These are phyloP conservation scores for Agelaius tricolor DNA, from an alignment of 2,113 vertebrate genomes.

Conservation along the genomic window DNA sequence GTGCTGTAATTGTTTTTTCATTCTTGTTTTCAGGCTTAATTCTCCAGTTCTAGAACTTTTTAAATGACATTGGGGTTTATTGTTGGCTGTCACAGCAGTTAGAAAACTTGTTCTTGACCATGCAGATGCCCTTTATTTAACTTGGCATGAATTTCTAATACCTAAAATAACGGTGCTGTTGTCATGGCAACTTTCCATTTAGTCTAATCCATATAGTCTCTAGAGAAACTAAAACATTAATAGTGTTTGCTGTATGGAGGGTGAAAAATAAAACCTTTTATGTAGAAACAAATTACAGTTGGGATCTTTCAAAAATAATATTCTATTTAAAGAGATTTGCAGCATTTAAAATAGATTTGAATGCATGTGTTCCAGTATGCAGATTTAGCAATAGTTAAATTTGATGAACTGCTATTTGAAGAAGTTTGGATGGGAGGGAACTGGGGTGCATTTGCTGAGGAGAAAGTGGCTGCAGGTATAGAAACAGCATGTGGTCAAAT, in stretches of 20 bases:
- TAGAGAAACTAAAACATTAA: conserved; percentile 74
- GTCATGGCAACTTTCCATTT: conserved; percentile 82
- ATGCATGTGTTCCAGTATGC: conserved; percentile 5
- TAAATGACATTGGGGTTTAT: conserved; percentile 52
- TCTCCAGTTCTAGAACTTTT: conserved; percentile 33
- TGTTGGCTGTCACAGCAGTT: conserved; percentile 59
- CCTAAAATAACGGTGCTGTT: conserved; percentile 78
- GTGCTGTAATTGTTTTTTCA: conserved; percentile 29
- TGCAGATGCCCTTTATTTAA: conserved; percentile 51
- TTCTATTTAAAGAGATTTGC: conserved; percentile 65
- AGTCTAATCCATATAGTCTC: conserved; percentile 69
- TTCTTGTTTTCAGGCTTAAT: conserved; percentile 45
- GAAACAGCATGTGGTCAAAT: not conserved
- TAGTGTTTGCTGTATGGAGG: conserved; percentile 74
- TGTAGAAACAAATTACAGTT: conserved; percentile 62
- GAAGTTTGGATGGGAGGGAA: not conserved
- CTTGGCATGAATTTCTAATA: conserved; percentile 70
- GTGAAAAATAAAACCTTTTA: conserved; percentile 64
- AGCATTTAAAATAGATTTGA: conserved; percentile 59
- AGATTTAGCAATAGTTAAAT: conserved; percentile 36
- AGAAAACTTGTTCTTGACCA: conserved; percentile 57
- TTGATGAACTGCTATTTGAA: conserved; percentile 25
- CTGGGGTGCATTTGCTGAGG: not conserved
- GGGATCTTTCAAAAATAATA: conserved; percentile 51
- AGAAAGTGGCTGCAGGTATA: not conserved